phyloP scores from a whole-genome alignment of 2,797 vertebrate species.

The Acanthurus lineatus region DNA sequence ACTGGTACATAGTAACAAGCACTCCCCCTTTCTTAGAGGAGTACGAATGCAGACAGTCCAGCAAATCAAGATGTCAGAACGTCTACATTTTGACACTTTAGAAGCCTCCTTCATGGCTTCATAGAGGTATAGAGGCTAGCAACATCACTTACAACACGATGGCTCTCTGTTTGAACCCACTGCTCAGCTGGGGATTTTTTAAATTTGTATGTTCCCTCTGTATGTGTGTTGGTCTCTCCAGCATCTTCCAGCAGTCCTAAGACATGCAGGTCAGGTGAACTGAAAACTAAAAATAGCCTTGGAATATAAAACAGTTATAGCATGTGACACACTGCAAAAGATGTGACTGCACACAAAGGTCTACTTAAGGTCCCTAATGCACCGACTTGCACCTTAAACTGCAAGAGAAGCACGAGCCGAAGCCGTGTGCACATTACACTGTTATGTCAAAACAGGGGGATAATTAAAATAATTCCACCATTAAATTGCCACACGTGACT shows the following conservation, averaged over 20 bases:
- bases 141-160: background rate
- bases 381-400: background rate
- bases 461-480: background rate
- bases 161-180: slow-evolving; percentile 21
- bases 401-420: background rate
- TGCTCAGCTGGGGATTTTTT: slow-evolving; percentile 23
- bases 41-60: slow-evolving; percentile 32
- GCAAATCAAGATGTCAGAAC: slow-evolving; percentile 43
- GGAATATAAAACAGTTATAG: slow-evolving; percentile 34
- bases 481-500: background rate
- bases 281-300: slow-evolving; percentile 23
- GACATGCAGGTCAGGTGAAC: slow-evolving; percentile 28
- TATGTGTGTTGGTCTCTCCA: background rate
- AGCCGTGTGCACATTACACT: background rate
- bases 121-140: background rate
- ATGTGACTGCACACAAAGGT: slow-evolving; percentile 13
- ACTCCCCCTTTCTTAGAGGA: slow-evolving; percentile 24
- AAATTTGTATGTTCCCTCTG: slow-evolving; percentile 6
- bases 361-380: background rate
- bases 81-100: slow-evolving; percentile 25
- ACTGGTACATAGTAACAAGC: background rate
- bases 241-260: slow-evolving; percentile 7
- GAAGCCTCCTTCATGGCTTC: slow-evolving; percentile 9
- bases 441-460: background rate
- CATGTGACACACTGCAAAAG: slow-evolving; percentile 14